Conservation (phyloP, 2,797 vertebrate species). For the Carapus acus region DNA sequence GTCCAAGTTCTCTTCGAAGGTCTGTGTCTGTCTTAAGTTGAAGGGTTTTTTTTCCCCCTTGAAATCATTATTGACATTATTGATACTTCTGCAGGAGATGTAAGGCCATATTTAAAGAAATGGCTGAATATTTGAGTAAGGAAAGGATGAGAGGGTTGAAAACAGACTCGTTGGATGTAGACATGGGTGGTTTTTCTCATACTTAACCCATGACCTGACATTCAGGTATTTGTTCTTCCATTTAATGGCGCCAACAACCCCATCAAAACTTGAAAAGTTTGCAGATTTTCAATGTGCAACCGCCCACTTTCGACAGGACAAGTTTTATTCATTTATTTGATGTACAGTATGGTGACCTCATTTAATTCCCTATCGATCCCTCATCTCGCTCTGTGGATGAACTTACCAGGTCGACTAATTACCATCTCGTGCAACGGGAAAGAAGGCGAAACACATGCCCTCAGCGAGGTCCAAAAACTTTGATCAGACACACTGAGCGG, state of each 20-base stretch:
- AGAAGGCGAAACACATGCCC: constrained; percentile 17
- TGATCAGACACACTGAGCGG: constrained; percentile 4
- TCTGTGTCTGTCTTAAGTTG: too few species aligned
- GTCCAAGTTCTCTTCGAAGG: too few species aligned
- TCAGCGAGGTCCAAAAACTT: constrained; percentile 12
- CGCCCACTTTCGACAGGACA: constrained; percentile 8
- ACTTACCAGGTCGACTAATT: constrained; percentile 32
- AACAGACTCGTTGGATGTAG: not conserved
- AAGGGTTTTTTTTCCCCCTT: too few species aligned
- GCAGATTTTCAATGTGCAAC: constrained; percentile 29
- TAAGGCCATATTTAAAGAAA: too few species aligned
- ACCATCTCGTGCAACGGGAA: constrained; percentile 21
- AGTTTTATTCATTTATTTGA: too few species aligned
- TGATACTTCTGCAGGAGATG: too few species aligned
- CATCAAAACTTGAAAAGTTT: constrained; percentile 12
- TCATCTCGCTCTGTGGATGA: constrained; percentile 35
- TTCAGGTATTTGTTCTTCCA: constrained; percentile 2
- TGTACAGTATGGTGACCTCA: constrained; percentile 43
- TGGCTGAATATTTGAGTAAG: not conserved
- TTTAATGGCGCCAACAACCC: too few species aligned
- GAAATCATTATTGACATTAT: too few species aligned
- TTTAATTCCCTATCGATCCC: constrained; percentile 53
- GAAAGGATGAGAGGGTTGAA: not conserved
- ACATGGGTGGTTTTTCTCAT: constrained; percentile 21
- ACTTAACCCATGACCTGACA: constrained; percentile 30